Base-by-base conservation (phyloP, 2,888 invertebrate species). In the Lasioglossum malachurum region DNA sequence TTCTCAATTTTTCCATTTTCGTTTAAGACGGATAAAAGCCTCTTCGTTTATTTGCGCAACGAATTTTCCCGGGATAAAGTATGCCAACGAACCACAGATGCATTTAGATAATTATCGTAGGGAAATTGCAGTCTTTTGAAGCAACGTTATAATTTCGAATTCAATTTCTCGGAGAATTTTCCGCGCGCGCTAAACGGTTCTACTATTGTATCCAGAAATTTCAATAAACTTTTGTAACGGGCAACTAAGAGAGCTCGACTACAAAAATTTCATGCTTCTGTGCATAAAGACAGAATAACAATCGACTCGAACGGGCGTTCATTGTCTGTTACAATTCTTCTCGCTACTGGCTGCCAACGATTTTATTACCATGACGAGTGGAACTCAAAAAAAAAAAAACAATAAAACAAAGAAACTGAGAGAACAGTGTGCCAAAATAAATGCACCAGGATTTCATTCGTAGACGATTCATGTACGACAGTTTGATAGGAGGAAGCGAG, bases 1-100 rank as follows among this genome's bases (percentile, higher is more conserved):
- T n/a, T 53, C n/a, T n/a, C 53, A 53, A 53, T 53, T 53, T 53
- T 53, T 53, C 53, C n/a, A n/a, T 53, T 53, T 53, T 53, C 53
- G 53, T 53, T 53, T 53, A 53, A 53, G 53, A 8, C 23, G 53
- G n/a, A 53, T n/a, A 10, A 53, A 53, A 53, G 23, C n/a, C 53
- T n/a, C 53, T 10, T 10, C 53, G 10, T 53, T n/a, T n/a, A 53
- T 53, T 53, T 53, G 53, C 53, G 3, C 10, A 53, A 53, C 53
- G 23, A 53, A 53, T 53, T n/a, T 10, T n/a, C 2, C 53, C 0
- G 23, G n/a, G 53, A n/a, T 3, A 3, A 10, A n/a, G 53, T n/a
- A 23, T 23, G 53, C n/a, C 53, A n/a, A n/a, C 53, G 23, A 10
- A 10, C 10, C n/a, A n/a, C 23, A 23, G 10, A 53, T 16, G 27